phyloP scores from a whole-genome alignment of 2,888 invertebrate species.

The Lathronympha strigana region DNA sequence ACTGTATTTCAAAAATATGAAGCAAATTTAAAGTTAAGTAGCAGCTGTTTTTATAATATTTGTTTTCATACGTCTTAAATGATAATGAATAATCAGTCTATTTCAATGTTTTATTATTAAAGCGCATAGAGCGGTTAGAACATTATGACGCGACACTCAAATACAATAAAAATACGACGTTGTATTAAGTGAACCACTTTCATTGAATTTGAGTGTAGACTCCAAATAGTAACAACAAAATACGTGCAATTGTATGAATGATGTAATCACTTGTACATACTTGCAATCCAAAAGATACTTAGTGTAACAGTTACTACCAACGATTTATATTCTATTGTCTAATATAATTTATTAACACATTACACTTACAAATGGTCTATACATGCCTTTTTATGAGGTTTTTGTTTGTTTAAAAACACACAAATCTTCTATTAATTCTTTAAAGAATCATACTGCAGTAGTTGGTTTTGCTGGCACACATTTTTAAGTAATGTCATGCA shows the following conservation, averaged over 20 bases:
- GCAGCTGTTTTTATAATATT: too few relatives aligned
- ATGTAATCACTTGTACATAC: slow-evolving; percentile 18
- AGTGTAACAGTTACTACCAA: not conserved
- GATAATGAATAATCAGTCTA: not conserved
- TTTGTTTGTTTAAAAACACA: not conserved
- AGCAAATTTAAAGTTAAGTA: too few relatives aligned
- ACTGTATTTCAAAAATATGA: too few relatives aligned
- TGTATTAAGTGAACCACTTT: not conserved
- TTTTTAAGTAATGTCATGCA: too few relatives aligned
- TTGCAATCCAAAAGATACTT: slow-evolving; percentile 8
- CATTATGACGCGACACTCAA: not conserved
- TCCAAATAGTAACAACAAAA: slow-evolving; percentile 11
- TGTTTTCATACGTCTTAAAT: slow-evolving; percentile 12
- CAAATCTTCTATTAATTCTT: not conserved
- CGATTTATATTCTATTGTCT: slow-evolving; percentile 16
- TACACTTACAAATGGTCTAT: slow-evolving; percentile 9
- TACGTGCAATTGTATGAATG: slow-evolving; percentile 28
- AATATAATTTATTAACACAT: not conserved
- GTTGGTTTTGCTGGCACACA: too few relatives aligned
- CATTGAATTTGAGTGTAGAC: not conserved
- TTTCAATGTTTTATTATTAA: slow-evolving; percentile 12
- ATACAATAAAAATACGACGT: not conserved
- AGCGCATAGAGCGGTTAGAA: slow-evolving; percentile 23
- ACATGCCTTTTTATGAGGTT: not conserved
- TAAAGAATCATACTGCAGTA: not conserved